A percentile compares a stretch with the other conserved stretches of the same genome.
Conservation (phyloP, 2,113 vertebrate genomes). For the Erythrocercus mccallii region DNA sequence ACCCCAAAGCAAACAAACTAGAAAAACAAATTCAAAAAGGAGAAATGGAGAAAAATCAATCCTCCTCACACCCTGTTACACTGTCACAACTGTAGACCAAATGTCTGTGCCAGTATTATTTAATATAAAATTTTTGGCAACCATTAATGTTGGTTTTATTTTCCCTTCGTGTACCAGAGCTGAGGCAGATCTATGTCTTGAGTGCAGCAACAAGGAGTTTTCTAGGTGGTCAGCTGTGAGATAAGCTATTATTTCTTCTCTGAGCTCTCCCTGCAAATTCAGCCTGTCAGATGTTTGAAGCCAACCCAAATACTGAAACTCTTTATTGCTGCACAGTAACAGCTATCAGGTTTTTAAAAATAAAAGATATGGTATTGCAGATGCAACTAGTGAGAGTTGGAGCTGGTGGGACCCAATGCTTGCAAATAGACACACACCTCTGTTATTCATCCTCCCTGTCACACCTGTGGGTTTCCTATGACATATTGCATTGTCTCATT, state of each 20-base stretch:
- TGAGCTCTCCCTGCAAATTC: neutral
- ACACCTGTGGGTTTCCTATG: neutral
- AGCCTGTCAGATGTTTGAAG: neutral
- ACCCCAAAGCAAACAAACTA: neutral
- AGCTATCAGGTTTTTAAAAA: neutral
- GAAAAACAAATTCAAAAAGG: neutral
- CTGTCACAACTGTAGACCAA: neutral
- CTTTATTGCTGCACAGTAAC: neutral
- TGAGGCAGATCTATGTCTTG: fast-evolving
- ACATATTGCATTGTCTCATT: fast-evolving
- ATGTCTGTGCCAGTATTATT: neutral
- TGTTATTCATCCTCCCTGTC: neutral
- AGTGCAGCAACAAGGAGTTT: neutral
- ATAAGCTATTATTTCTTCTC: neutral
- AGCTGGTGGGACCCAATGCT: neutral
- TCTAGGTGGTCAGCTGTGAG: fast-evolving
- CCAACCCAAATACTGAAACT: neutral
- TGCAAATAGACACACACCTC: neutral
- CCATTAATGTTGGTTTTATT: neutral
- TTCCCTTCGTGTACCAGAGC: fast-evolving
- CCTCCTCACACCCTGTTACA: fast-evolving
- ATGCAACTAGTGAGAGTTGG: neutral
- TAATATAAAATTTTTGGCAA: neutral
- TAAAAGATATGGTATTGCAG: fast-evolving
- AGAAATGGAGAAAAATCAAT: neutral